phyloP scores from a whole-genome alignment of 1,140 invertebrate genomes.

The Alviniconcha marisindica region DNA sequence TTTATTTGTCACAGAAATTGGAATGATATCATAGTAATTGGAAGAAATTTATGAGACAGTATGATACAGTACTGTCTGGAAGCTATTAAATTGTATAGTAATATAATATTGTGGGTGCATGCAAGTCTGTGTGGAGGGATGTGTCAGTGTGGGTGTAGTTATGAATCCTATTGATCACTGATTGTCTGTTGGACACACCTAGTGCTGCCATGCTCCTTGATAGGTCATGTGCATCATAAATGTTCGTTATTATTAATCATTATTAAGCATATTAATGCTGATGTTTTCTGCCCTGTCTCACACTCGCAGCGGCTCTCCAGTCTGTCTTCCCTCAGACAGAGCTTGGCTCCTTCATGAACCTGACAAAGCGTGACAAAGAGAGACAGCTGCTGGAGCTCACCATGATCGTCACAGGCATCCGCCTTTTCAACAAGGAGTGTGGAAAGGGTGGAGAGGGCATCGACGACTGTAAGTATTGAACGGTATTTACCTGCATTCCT shows the following conservation, averaged over 20 bases:
- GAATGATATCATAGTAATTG: too few species aligned
- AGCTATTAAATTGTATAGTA: too few species aligned
- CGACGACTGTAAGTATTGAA: slow-evolving; percentile 74
- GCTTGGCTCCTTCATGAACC: slow-evolving; percentile 80
- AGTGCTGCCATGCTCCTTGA: too few species aligned
- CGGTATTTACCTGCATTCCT: too few species aligned
- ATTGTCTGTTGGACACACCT: too few species aligned
- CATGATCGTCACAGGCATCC: slow-evolving; percentile 76
- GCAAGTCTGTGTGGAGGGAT: too few species aligned
- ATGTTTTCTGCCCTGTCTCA: too few species aligned
- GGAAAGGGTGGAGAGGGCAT: slow-evolving; percentile 77
- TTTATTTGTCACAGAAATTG: too few species aligned
- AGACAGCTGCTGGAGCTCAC: slow-evolving; percentile 76
- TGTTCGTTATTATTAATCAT: background rate
- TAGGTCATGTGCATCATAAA: background rate
- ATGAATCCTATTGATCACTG: background rate
- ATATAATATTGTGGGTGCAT: too few species aligned
- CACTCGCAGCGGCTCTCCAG: slow-evolving; percentile 80
- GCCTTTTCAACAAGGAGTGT: slow-evolving; percentile 77
- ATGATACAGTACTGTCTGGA: too few species aligned
- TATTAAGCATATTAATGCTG: too few species aligned
- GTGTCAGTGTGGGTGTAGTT: background rate
- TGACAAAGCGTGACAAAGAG: slow-evolving; percentile 77
- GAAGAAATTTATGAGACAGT: too few species aligned
- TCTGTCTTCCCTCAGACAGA: slow-evolving; percentile 85